A percentile compares a stretch with the other conserved stretches of the same genome.
phyloP scores from a whole-genome alignment of 2,797 vertebrate genomes.

The Anguilla obscura region DNA sequence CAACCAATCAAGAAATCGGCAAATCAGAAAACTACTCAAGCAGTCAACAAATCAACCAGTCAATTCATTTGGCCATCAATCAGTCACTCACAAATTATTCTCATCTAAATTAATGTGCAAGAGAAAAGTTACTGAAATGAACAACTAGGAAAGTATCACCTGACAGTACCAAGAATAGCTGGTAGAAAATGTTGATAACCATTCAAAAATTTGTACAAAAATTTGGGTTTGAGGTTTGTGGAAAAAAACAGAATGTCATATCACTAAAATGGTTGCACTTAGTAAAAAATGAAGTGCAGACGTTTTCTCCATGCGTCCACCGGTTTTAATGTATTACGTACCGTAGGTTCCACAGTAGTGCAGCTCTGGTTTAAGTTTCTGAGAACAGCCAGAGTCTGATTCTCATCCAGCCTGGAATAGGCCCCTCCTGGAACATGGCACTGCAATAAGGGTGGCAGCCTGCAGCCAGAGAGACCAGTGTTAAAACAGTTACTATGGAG shows the following conservation, averaged over 20 bases:
- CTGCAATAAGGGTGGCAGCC: constrained; percentile 35
- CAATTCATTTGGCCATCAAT: not conserved
- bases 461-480: not conserved
- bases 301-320: too few relatives aligned
- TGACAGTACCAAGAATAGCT: too few relatives aligned
- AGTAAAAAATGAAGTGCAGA: too few relatives aligned
- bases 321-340: constrained; percentile 13
- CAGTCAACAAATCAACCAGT: not conserved
- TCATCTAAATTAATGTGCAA: not conserved
- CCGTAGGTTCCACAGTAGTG: constrained; percentile 23
- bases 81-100: too few relatives aligned
- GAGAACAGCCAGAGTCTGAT: not conserved
- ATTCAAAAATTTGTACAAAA: too few relatives aligned
- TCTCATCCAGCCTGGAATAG: constrained; percentile 23
- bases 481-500: too few relatives aligned
- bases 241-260: too few relatives aligned
- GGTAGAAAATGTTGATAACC: too few relatives aligned
- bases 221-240: too few relatives aligned
- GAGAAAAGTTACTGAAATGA: not conserved
- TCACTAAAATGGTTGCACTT: too few relatives aligned
- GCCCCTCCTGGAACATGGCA: constrained; percentile 24
- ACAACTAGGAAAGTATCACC: not conserved
- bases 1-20: not conserved
- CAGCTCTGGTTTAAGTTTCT: constrained; percentile 32
- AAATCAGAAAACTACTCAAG: not conserved